Percentiles rank a stretch among this genome's conserved stretches.
phyloP scores from a whole-genome alignment of 1,140 invertebrate species.

The Trachymyrmex cornetzi region DNA sequence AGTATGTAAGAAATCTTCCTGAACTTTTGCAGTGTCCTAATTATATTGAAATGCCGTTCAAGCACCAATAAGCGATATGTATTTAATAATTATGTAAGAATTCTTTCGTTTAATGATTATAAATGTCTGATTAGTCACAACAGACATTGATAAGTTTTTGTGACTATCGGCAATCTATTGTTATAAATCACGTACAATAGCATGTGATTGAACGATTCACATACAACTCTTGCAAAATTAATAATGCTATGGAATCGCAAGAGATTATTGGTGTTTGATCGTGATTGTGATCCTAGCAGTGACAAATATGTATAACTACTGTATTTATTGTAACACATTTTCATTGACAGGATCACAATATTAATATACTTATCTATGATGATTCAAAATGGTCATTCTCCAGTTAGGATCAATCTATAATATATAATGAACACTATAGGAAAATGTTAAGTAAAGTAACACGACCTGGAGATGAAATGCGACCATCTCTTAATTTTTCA shows the following conservation, averaged over 20 bases:
- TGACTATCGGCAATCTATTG: slow-evolving; percentile 27
- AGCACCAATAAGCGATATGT: slow-evolving; percentile 69
- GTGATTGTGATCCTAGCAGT: slow-evolving; percentile 75
- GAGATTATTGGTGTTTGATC: slow-evolving; percentile 76
- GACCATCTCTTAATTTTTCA: slow-evolving; percentile 80
- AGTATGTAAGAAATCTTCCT: slow-evolving; percentile 34
- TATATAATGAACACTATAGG: slow-evolving; percentile 63
- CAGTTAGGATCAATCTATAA: slow-evolving; percentile 70
- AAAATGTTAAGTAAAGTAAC: slow-evolving; percentile 61
- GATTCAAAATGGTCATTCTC: slow-evolving; percentile 73
- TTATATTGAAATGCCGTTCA: slow-evolving; percentile 65
- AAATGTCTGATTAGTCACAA: neutral
- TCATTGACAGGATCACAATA: slow-evolving; percentile 72
- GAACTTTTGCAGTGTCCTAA: slow-evolving; percentile 76
- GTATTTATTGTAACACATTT: slow-evolving; percentile 74
- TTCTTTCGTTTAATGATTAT: slow-evolving; percentile 28
- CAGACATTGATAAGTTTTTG: neutral
- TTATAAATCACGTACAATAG: neutral
- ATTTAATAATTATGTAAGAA: slow-evolving; percentile 39
- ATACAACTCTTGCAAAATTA: slow-evolving; percentile 39
- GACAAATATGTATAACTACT: slow-evolving; percentile 59
- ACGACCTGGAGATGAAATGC: slow-evolving; percentile 83
- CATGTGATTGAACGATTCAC: slow-evolving; percentile 39
- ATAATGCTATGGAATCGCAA: slow-evolving; percentile 6
- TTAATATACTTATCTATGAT: slow-evolving; percentile 51